Evolutionary conservation across 2,888 invertebrate genomes (phyloP).

Genomic region (Sepiola atlantica): DNA sequence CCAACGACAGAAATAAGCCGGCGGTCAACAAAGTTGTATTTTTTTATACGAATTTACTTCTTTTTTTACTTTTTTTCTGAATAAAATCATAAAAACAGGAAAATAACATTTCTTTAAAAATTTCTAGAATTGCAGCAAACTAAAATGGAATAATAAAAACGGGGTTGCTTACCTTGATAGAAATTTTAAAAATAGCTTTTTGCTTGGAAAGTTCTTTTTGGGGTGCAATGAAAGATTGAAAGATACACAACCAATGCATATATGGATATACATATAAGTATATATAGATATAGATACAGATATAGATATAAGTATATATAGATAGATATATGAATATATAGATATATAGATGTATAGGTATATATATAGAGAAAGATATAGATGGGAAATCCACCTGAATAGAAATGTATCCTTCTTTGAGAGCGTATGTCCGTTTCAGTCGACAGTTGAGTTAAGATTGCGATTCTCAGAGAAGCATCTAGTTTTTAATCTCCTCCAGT

Average conservation of each 20-base stretch:
- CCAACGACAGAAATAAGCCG: too few relatives aligned
- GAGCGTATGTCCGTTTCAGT: background rate
- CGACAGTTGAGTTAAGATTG: background rate
- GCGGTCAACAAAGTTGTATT: too few relatives aligned
- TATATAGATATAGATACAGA: background rate
- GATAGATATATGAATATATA: background rate
- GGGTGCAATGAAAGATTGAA: background rate
- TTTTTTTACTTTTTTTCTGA: too few relatives aligned
- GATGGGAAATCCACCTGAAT: background rate
- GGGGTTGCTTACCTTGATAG: background rate
- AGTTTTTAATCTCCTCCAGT: background rate
- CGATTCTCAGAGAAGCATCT: background rate
- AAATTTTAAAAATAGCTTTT: background rate
- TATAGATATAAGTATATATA: too few relatives aligned
- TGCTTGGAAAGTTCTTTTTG: background rate
- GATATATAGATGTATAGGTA: background rate
- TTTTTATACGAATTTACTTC: too few relatives aligned
- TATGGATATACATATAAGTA: background rate
- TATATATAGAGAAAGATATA: background rate
- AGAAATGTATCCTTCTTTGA: background rate
- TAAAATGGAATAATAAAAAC: too few relatives aligned
- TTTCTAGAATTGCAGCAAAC: too few relatives aligned
- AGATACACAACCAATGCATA: background rate
- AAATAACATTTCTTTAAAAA: too few relatives aligned
- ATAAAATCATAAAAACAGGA: too few relatives aligned